These are phyloP conservation scores for Eucidaris tribuloides DNA, from an alignment of 35 echinoderm and acorn worm species.

Conservation along the genomic window DNA sequence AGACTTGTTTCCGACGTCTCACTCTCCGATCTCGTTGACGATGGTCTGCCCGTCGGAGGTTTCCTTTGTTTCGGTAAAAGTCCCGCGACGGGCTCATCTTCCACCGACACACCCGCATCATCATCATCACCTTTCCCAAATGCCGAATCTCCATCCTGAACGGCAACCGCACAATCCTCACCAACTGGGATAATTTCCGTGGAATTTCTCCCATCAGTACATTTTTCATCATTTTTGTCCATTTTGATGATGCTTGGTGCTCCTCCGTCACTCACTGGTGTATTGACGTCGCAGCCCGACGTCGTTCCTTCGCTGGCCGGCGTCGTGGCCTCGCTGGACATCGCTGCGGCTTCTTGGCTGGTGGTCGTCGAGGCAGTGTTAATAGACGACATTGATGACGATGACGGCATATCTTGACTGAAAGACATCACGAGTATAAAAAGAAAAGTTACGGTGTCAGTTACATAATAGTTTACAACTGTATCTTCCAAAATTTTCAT, in stretches of 20 bases:
- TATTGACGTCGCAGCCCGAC: constrained; percentile 6
- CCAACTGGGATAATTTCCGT: not conserved
- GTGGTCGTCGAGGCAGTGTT: constrained; percentile 8
- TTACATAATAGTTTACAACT: too few species aligned
- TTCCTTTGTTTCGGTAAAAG: too few species aligned
- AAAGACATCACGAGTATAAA: too few species aligned
- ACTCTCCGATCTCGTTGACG: not conserved
- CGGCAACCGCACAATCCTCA: not conserved
- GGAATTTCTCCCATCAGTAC: not conserved
- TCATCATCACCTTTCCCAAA: not conserved
- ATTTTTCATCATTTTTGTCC: not conserved
- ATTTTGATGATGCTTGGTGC: not conserved
- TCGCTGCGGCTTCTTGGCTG: not conserved
- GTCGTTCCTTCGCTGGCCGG: constrained; percentile 8
- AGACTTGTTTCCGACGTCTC: constrained; percentile 13
- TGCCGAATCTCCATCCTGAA: constrained; percentile 8
- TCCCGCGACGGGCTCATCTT: not conserved
- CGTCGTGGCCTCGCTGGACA: not conserved
- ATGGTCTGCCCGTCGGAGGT: not conserved
- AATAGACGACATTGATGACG: constrained; percentile 15
- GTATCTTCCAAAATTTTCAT: too few species aligned
- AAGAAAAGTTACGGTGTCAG: too few species aligned
- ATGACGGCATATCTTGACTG: not conserved
- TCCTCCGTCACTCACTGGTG: not conserved
- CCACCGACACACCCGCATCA: not conserved